Percentiles rank a stretch among this genome's conserved stretches.
These are phyloP conservation scores for Pseudorhombus dupliciocellatus DNA, from an alignment of 2,113 vertebrate genomes.

Conservation along the genomic window DNA sequence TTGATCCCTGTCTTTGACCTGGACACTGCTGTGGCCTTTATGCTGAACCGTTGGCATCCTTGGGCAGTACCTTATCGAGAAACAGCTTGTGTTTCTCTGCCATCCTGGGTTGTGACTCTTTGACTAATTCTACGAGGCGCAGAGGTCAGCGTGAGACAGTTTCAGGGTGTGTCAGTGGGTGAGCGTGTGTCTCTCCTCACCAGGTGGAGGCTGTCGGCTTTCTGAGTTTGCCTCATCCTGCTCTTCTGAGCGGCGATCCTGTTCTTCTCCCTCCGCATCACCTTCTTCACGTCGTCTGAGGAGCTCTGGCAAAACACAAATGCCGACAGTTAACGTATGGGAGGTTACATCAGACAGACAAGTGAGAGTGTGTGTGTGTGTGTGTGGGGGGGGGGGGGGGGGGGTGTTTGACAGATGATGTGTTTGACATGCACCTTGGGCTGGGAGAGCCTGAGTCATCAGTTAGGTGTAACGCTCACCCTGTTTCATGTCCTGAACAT, in stretches of 20 bases:
- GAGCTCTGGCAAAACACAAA: constrained; percentile 84
- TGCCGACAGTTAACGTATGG: neutral
- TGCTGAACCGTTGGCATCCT: too few relatives aligned
- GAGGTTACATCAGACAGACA: neutral
- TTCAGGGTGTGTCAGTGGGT: neutral
- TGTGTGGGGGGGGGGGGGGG: too few relatives aligned
- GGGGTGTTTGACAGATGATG: constrained; percentile 39
- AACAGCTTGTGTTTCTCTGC: neutral
- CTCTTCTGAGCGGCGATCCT: constrained; percentile 98
- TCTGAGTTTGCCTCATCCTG: constrained; percentile 95
- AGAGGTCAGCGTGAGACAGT: neutral
- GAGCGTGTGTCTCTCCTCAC: constrained; percentile 79
- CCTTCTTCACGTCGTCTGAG: constrained; percentile 92
- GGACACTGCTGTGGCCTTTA: neutral
- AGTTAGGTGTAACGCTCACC: constrained; percentile 61
- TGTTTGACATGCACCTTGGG: constrained; percentile 34
- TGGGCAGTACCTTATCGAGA: neutral
- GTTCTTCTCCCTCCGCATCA: constrained; percentile 96
- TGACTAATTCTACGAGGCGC: neutral
- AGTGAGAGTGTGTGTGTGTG: too few relatives aligned
- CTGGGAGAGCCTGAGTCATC: constrained; percentile 55
- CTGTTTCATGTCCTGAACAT: constrained; percentile 68
- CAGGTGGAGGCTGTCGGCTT: constrained; percentile 95
- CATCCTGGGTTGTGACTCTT: neutral
- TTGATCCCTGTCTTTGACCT: too few relatives aligned